Evolutionary conservation across 2,888 invertebrate genomes (phyloP), one percentile per base, ranked within the genome.

Genomic region (Poecilus cupreus): DNA sequence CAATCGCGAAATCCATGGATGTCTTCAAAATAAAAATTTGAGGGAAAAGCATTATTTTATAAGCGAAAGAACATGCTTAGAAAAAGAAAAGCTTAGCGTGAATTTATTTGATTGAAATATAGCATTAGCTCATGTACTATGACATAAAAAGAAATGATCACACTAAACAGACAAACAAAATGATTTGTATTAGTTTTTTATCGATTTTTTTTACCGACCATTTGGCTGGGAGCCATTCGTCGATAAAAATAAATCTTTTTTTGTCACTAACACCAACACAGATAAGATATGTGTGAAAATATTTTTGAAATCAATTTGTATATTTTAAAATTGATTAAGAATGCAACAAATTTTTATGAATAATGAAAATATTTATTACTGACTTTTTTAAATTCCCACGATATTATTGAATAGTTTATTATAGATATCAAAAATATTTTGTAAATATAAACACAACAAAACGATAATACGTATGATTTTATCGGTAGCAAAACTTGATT

Each of bases 91-190:
- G 78, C 60, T 1, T 32, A 32, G 32, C 32, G 8, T 2, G 32
- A 32, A 32, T 6, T 6, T 32, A 32, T 32, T 32, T 32, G 5
- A 32, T 32, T 32, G 8, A 32, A 32, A 32, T 64, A 26, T 64
- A 57, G 60, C 26, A 46, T 77, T 51, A 75, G 32, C 24, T 20
- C 72, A n/a, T n/a, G n/a, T n/a, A n/a, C n/a, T n/a, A 46, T 20
- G 16, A 46, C 81, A 75, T 37, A 70, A 75, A 49, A 72, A 75
- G 68, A 74, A 24, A 82, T 70, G 72, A 82, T 60, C 82, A 82
- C 80, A 79, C 80, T 13, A 24, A 68, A 39, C 80, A 80, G 46
- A 78, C 80, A 32, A 74, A 75, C 51, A 80, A 74, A 57, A 70
- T 68, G 32, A 60, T 68, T 68, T 68, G 64, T 37, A 68, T 68